Evolutionary conservation across 2,888 invertebrate species (phyloP).

Genomic region (Acanthosoma haemorrhoidale): DNA sequence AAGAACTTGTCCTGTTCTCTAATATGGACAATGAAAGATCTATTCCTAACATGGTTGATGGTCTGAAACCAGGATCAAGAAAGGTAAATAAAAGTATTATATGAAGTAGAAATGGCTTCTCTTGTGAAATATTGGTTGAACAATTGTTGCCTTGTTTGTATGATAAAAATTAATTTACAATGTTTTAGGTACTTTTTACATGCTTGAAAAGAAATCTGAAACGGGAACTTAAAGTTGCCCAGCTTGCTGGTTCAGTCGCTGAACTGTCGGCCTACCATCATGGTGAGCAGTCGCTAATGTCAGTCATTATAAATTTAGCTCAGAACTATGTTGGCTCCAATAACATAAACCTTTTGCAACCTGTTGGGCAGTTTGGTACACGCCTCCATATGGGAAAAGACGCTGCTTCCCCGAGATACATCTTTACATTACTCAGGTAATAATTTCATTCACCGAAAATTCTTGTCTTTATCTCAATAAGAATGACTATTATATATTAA

Average conservation of each 20-base stretch:
- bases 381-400: conserved; percentile 86
- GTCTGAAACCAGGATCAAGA: conserved; percentile 94
- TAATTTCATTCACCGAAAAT: too few relatives aligned
- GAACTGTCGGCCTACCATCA: conserved; percentile 98
- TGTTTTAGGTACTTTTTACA: conserved; percentile 73
- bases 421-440: conserved; percentile 73
- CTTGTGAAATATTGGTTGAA: too few relatives aligned
- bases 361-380: conserved; percentile 91
- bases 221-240: conserved; percentile 92
- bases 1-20: conserved; percentile 90
- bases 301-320: conserved; percentile 94
- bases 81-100: conserved; percentile 57
- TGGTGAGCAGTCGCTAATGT: conserved; percentile 89
- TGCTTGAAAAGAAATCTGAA: conserved; percentile 96
- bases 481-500: too few relatives aligned
- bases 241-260: conserved; percentile 94
- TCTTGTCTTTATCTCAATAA: too few relatives aligned
- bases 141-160: too few relatives aligned
- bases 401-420: conserved; percentile 95
- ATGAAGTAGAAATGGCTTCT: too few relatives aligned
- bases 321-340: conserved; percentile 98
- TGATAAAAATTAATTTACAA: too few relatives aligned
- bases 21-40: conserved; percentile 91
- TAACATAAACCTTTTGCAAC: conserved; percentile 90
- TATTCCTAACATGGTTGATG: conserved; percentile 75